Base-by-base conservation (phyloP, 2,113 vertebrate species). In the Chaetorhynchus papuensis region DNA sequence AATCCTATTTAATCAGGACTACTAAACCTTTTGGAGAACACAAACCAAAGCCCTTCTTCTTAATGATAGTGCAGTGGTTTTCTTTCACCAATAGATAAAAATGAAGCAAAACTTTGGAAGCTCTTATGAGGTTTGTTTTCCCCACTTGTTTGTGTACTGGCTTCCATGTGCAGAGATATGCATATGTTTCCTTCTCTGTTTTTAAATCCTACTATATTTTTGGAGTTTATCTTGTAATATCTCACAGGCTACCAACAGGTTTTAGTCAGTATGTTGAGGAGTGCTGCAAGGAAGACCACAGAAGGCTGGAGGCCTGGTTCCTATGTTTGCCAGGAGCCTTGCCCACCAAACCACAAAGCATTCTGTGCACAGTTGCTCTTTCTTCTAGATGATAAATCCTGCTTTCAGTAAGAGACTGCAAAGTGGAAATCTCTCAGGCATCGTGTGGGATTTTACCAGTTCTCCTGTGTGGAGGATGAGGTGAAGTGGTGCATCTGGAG, bases 401-500 rank as follows among this genome's bases (percentile, higher is more conserved):
- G 17, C 37, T 92, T 92, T 81, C 65, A 74, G 21, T 59, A 53
- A 70, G 59, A 56, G 53, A 30, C 15, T n/a, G 35, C 47, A 47
- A 54, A 79, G 59, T 50, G 18, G 26, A 65, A 80, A 45, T 49
- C 53, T 68, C 47, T 79, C 9, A 7, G 49, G 18, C 8, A 65
- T 65, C 23, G 5, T 14, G 33, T 52, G 79, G 17, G 59, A 63
- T 74, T 96, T 89, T 80, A 26, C 2, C 0, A 2, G 47, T 31
- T 77, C 59, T 70, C 37, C 17, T 47, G 5, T 42, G 30, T 65
- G 47, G 69, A 76, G 21, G 26, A 59, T 59, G 30, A 74, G 47
- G 50, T 21, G 17, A 22, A 50, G 15, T 3, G 15, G 8, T 74
- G 54, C 1, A 7, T 41, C 59, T 0, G 0, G 42, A 60, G 57